phyloP scores from a whole-genome alignment of 2,113 vertebrate genomes.

The Laticauda laticaudata region DNA sequence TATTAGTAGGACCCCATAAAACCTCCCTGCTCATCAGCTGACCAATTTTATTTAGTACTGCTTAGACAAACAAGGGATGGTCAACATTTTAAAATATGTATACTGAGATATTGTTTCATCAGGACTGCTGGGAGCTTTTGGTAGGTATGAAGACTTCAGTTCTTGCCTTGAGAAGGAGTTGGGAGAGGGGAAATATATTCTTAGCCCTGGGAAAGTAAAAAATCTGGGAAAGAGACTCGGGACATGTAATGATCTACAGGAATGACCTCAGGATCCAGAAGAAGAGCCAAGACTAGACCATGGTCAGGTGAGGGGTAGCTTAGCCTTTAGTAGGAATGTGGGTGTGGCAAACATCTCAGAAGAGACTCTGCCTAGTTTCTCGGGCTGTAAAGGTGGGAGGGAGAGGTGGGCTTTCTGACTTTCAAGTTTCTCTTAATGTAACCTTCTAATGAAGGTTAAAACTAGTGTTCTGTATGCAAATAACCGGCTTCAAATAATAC shows the following conservation, averaged over 20 bases:
- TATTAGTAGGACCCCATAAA: neutral
- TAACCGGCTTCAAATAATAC: too few species aligned
- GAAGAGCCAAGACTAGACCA: neutral
- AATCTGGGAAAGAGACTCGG: neutral
- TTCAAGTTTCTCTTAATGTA: neutral
- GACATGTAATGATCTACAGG: neutral
- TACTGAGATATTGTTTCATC: neutral
- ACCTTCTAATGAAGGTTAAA: neutral
- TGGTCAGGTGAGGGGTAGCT: neutral
- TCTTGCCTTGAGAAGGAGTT: neutral
- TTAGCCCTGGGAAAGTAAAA: neutral
- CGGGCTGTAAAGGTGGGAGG: neutral
- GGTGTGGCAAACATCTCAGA: neutral
- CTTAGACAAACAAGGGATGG: neutral
- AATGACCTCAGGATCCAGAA: neutral
- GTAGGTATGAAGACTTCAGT: neutral
- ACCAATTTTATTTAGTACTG: neutral
- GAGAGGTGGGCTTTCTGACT: neutral
- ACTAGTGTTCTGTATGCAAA: too few species aligned
- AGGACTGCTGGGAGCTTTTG: neutral
- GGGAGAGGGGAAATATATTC: neutral
- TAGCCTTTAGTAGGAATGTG: neutral
- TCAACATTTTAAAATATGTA: neutral
- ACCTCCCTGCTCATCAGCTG: neutral
- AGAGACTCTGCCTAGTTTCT: neutral